Evolutionary conservation across 2,888 invertebrate genomes (phyloP).

Genomic region (Drosophila niveifrons): DNA sequence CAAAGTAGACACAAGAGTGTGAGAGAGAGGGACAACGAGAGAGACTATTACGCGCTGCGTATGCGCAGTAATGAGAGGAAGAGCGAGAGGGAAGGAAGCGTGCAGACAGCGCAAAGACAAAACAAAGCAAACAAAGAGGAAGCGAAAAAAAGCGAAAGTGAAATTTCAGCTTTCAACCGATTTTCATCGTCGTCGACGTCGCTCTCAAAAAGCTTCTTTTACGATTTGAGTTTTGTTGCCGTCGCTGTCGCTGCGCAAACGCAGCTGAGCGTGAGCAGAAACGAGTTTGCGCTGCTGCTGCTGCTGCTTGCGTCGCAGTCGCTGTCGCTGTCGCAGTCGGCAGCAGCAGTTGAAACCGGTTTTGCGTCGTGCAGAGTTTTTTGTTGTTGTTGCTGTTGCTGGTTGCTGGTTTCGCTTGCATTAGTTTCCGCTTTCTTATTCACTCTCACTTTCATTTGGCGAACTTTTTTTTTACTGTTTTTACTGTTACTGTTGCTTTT

Average conservation of each 20-base stretch:
- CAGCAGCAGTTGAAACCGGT: conserved; percentile 57
- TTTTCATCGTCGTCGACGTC: conserved; percentile 63
- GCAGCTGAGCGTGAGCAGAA: conserved; percentile 71
- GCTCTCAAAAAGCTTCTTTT: conserved; percentile 49
- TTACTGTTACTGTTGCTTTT: conserved; percentile 52
- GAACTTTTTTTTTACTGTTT: conserved; percentile 47
- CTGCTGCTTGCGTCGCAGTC: conserved; percentile 21
- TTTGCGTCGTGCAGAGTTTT: conserved; percentile 53
- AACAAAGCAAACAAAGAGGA: conserved; percentile 58
- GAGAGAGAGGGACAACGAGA: no score
- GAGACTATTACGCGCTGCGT: not conserved
- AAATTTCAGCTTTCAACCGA: conserved; percentile 84
- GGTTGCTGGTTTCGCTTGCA: conserved; percentile 63
- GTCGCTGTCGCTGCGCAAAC: conserved; percentile 71
- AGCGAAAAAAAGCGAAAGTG: conserved; percentile 84
- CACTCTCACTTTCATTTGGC: conserved; percentile 85
- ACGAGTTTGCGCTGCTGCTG: conserved; percentile 54
- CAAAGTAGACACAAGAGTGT: conserved; percentile 12
- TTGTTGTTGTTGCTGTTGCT: not conserved
- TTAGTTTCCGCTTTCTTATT: conserved; percentile 85
- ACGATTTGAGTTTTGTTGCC: no score
- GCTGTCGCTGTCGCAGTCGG: conserved; percentile 25
- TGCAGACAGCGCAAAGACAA: conserved; percentile 31
- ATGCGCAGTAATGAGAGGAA: conserved; percentile 11
- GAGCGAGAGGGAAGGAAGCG: not conserved